Evolutionary conservation across 2,888 invertebrate genomes (phyloP).

Genomic region (Cephus runcator): DNA sequence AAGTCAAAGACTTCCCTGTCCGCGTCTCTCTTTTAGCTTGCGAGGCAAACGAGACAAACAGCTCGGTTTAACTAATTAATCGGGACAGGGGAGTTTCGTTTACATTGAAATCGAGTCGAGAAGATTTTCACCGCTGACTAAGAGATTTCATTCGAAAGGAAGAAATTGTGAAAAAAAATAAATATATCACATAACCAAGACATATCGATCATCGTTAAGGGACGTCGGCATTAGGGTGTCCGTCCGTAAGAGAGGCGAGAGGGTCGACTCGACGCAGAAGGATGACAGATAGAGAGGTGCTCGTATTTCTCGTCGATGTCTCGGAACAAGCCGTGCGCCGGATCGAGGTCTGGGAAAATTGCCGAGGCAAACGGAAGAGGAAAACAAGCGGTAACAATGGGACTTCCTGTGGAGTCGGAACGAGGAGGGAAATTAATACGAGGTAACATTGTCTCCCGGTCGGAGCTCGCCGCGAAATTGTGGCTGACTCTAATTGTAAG

Average conservation of each 20-base stretch:
- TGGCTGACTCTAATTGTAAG: too few relatives aligned
- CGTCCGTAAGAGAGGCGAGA: too few relatives aligned
- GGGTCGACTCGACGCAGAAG: neutral
- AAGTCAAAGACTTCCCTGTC: neutral
- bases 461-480: constrained; percentile 11
- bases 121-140: too few relatives aligned
- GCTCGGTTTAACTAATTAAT: neutral
- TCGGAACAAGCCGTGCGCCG: neutral
- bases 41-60: neutral
- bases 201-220: too few relatives aligned
- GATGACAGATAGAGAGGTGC: neutral
- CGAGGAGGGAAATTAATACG: constrained; percentile 50
- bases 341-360: constrained; percentile 14
- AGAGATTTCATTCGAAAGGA: too few relatives aligned
- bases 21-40: neutral
- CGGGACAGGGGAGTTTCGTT: too few relatives aligned
- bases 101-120: too few relatives aligned
- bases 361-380: constrained; percentile 40
- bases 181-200: too few relatives aligned
- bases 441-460: constrained; percentile 49
- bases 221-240: too few relatives aligned
- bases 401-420: constrained; percentile 32
- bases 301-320: neutral
- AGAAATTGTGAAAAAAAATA: too few relatives aligned
- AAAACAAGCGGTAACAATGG: constrained; percentile 48